Base-by-base conservation (phyloP, 1,140 invertebrate species). In the Heterodera carotae region DNA sequence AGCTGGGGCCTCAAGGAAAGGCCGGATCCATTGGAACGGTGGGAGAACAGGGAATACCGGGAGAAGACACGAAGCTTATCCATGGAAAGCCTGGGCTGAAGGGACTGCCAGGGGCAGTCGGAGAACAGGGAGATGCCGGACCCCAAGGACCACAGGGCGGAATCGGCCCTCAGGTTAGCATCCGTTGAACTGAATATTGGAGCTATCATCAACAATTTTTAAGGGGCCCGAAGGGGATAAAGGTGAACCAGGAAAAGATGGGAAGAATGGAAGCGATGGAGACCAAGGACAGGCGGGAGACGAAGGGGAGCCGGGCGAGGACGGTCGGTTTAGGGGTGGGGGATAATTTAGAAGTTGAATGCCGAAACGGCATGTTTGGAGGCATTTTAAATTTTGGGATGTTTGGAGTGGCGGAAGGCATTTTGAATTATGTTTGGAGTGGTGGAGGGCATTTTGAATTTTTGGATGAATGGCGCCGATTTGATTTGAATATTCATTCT, bases 51-150 rank as follows among this genome's bases (percentile, higher is more conserved):
- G 83, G 83, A 72, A 76, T 70, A 29, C 67, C 62, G 60, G 82
- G 82, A 59, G 75, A 82, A 22, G 79, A 82, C 29, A 74, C 76
- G 75, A 77, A 83, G 34, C 79, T 84, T 66, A 36, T 78, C 6
- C 83, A 81, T 39, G 83, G 83, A 67, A 69, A 73, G 43, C 77
- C 81, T 67, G 83, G 82, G 69, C 70, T 79, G 39, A 83, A 83
- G 59, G 81, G 82, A 59, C 76, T 73, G 18, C 74, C 67, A 18
- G 83, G 83, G 67, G 79, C 83, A 56, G 69, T 59, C 67, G 76
- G 76, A 6, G 76, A 59, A 3, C 68, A 72, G 29, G 76, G 76
- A 25, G 77, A 78, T 15, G 7, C 69, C 5, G 77, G 77, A 48
- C 77, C 77, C 22, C 76, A 69, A 2, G 77, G 77, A 5, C 72